Conservation (phyloP, 2,888 invertebrate species). For the Tetragnatha montana region DNA sequence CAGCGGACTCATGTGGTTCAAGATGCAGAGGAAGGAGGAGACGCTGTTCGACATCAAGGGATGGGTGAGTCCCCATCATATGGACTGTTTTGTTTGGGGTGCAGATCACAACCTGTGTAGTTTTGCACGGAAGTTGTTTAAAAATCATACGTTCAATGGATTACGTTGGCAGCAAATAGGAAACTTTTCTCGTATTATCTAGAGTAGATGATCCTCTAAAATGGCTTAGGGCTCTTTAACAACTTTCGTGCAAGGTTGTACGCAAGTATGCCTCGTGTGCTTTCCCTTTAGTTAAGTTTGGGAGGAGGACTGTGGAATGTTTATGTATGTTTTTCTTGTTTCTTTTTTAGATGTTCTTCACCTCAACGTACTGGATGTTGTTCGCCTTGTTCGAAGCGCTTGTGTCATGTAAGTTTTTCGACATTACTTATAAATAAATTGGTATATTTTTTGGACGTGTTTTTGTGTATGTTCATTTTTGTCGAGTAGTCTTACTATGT, state of each 20-base stretch:
- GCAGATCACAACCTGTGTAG: background rate
- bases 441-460: too few relatives aligned
- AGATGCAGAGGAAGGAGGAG: constrained; percentile 85
- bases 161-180: too few relatives aligned
- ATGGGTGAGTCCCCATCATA: constrained; percentile 78
- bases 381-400: constrained; percentile 87
- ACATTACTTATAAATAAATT: too few relatives aligned
- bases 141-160: too few relatives aligned
- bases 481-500: too few relatives aligned
- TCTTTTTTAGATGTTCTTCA: constrained; percentile 83
- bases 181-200: too few relatives aligned
- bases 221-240: background rate
- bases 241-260: background rate
- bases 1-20: constrained; percentile 87
- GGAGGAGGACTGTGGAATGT: too few relatives aligned
- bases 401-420: constrained; percentile 83
- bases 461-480: too few relatives aligned
- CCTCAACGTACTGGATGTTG: constrained; percentile 88
- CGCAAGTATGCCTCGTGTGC: background rate
- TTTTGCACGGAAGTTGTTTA: too few relatives aligned
- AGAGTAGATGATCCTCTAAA: too few relatives aligned
- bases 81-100: background rate
- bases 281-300: too few relatives aligned
- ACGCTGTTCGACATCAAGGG: constrained; percentile 86
- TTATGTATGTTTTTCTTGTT: background rate